Base-by-base conservation (phyloP, 64 coral and sea anemone genomes). In the Dendronephthya gigantea region DNA sequence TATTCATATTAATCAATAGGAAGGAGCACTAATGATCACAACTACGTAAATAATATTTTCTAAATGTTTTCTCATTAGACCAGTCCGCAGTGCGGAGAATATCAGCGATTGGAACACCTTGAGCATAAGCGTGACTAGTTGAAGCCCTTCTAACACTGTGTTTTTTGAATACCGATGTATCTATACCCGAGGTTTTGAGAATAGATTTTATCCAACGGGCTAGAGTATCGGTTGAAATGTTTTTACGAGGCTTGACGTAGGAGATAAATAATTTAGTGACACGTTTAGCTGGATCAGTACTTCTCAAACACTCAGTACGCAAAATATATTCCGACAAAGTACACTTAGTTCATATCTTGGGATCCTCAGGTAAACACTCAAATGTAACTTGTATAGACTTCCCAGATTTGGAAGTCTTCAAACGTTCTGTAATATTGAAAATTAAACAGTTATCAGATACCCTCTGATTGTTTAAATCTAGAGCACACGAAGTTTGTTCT, bases 401-500 rank as follows among this genome's bases (percentile, higher is more conserved):
- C 0, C 88, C 88, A 28, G 92, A 88, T 81, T 66, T 90, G 33
- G 85, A 87, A 28, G 88, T 90, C 50, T n/a, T n/a, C n/a, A n/a
- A n/a, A n/a, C n/a, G n/a, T n/a, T n/a, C n/a, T n/a, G n/a, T n/a
- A n/a, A n/a, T n/a, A n/a, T n/a, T n/a, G n/a, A n/a, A n/a, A n/a
- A n/a, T n/a, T n/a, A n/a, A n/a, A n/a, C n/a, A n/a, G 90, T 93
- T 50, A 90, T 49, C 0, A 86, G 83, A 58, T 72, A 83, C 1
- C 17, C n/a, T 52, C 82, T 37, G n/a, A 35, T 83, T 82, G 48
- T 88, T 90, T 3, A 94, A 43, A 88, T 90, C 89, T 39, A 90
- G 48, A 40, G 92, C 92, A 90, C 89, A 94, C 49, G 91, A 91
- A 11, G 86, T 90, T 72, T 88, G 89, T 75, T 89, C 83, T 88